Conservation (phyloP, 1,140 invertebrate genomes). For the Drosophila erecta region DNA sequence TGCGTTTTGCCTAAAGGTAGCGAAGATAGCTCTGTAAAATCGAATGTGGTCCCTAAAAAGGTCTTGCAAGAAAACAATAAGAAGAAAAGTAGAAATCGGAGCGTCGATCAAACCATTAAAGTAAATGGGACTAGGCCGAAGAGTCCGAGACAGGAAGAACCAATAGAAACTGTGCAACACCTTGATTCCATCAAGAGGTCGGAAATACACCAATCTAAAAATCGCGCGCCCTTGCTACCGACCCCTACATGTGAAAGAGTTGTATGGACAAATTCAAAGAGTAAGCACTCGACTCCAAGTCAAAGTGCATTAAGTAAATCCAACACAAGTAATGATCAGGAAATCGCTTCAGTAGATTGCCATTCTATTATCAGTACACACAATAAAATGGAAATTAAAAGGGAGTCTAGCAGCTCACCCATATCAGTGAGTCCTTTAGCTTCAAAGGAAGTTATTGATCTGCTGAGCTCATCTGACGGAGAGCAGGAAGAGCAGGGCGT, state of each 20-base stretch:
- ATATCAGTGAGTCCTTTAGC: background rate
- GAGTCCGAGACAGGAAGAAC: too few species aligned
- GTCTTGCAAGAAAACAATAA: slow-evolving; percentile 3
- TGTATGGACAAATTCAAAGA: background rate
- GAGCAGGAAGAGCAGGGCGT: background rate
- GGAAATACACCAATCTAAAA: background rate
- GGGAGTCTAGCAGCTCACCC: slow-evolving; percentile 1
- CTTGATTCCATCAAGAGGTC: slow-evolving; percentile 14
- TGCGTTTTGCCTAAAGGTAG: background rate
- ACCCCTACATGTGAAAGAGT: background rate
- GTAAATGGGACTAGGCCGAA: background rate
- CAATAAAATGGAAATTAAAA: slow-evolving; percentile 5
- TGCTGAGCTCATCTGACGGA: slow-evolving; percentile 53
- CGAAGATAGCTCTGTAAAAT: background rate
- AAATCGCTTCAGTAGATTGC: background rate
- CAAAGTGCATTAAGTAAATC: background rate
- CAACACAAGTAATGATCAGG: background rate
- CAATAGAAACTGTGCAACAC: background rate
- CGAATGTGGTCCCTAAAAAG: background rate
- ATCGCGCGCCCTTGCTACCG: background rate
- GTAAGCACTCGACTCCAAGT: background rate
- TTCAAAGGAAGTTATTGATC: slow-evolving; percentile 26
- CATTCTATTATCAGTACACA: background rate
- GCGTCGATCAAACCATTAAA: too few species aligned
- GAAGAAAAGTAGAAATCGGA: background rate